A percentile compares a stretch with the other conserved stretches of the same genome.
phyloP scores from a whole-genome alignment of 2,797 vertebrate genomes.

The Percopsis omiscomaycus region DNA sequence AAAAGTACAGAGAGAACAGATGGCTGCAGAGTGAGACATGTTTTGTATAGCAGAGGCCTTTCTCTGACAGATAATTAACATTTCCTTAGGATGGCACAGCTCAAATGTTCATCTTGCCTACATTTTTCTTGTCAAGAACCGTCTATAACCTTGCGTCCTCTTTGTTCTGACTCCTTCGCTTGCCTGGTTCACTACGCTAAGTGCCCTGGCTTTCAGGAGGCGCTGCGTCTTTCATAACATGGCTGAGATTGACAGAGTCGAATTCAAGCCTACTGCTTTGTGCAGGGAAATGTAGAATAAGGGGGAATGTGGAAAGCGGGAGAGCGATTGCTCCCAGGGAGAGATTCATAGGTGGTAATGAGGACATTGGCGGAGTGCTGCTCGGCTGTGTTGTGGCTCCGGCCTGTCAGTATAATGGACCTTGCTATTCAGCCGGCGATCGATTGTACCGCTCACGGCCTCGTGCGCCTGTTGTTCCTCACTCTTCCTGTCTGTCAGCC shows the following conservation, averaged over 20 bases:
- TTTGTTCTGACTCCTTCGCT: slow-evolving; percentile 36
- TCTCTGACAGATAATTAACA: slow-evolving; percentile 16
- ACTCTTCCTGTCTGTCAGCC: slow-evolving; percentile 68
- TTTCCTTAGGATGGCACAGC: slow-evolving; percentile 19
- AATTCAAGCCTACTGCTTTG: slow-evolving; percentile 42
- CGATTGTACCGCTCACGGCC: slow-evolving; percentile 61
- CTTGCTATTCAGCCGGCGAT: slow-evolving; percentile 68
- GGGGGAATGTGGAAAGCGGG: neutral
- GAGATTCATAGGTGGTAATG: slow-evolving; percentile 69
- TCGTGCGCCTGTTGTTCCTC: slow-evolving; percentile 67
- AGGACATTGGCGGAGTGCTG: slow-evolving; percentile 59
- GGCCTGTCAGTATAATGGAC: slow-evolving; percentile 71
- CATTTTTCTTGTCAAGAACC: slow-evolving; percentile 22
- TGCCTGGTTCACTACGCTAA: slow-evolving; percentile 23
- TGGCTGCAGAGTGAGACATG: slow-evolving; percentile 22
- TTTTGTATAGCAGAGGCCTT: slow-evolving; percentile 37
- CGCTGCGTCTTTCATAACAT: slow-evolving; percentile 44
- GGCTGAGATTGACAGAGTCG: slow-evolving; percentile 46
- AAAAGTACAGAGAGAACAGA: slow-evolving; percentile 14
- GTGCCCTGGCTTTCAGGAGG: slow-evolving; percentile 31
- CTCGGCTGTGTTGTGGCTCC: slow-evolving; percentile 60
- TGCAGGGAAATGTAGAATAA: slow-evolving; percentile 26
- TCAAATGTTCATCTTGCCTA: slow-evolving; percentile 32
- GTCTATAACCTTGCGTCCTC: slow-evolving; percentile 23
- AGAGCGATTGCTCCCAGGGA: slow-evolving; percentile 62